Conservation (phyloP, 2,113 vertebrate genomes). For the Indri indri region DNA sequence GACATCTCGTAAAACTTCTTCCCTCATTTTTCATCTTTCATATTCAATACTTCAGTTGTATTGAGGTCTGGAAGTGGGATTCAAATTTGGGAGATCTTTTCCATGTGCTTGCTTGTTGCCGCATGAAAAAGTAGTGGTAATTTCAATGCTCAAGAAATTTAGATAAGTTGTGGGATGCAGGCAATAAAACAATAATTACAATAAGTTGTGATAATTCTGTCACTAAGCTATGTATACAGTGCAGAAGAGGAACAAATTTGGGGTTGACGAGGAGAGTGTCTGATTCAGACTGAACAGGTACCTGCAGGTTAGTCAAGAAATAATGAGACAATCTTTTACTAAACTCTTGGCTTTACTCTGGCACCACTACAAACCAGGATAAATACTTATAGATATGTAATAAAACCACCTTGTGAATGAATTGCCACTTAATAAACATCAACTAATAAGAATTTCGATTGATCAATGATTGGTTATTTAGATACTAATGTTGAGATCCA, state of each 20-base stretch:
- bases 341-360: not conserved
- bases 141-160: not conserved
- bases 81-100: not conserved
- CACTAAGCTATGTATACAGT: not conserved
- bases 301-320: not conserved
- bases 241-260: not conserved
- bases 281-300: not conserved
- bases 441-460: not conserved
- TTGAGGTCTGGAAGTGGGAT: not conserved
- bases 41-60: constrained; percentile 2
- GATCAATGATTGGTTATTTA: not conserved
- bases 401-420: not conserved
- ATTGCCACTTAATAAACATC: not conserved
- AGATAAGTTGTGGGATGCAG: not conserved
- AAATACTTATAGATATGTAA: constrained; percentile 4
- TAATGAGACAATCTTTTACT: not conserved
- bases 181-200: not conserved
- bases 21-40: not conserved
- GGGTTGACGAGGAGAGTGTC: not conserved
- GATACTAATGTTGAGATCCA: not conserved
- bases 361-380: not conserved
- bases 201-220: not conserved
- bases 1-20: not conserved
- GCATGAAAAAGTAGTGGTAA: not conserved
- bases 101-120: not conserved